A percentile compares a stretch with the other conserved stretches of the same genome.
Evolutionary conservation across 2,888 invertebrate genomes (phyloP).

Genomic region (Trachelus stipa): DNA sequence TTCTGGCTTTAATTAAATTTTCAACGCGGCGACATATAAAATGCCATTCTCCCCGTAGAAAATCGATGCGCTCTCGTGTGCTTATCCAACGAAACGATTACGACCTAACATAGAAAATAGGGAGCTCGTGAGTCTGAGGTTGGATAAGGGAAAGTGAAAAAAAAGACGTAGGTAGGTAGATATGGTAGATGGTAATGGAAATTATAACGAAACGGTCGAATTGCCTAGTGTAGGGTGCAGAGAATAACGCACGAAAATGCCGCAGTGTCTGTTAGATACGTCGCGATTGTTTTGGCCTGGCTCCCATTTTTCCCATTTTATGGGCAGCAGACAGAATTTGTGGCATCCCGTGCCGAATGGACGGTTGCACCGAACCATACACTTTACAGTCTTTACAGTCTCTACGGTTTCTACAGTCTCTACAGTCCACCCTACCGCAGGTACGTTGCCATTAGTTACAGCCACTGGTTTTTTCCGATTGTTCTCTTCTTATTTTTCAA

Average conservation of each 20-base stretch:
- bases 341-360: slow-evolving; percentile 33
- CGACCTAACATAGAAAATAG: neutral
- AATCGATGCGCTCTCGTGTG: neutral
- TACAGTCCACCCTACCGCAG: slow-evolving; percentile 2
- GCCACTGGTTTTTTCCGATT: slow-evolving; percentile 30
- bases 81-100: neutral
- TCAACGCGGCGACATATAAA: neutral
- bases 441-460: slow-evolving; percentile 45
- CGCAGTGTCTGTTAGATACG: slow-evolving; percentile 41
- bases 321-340: slow-evolving; percentile 44
- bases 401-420: neutral
- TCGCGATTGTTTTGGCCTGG: slow-evolving; percentile 47
- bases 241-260: slow-evolving; percentile 38
- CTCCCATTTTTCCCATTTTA: slow-evolving; percentile 47
- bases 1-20: neutral
- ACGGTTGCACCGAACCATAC: slow-evolving; percentile 34
- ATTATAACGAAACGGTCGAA: neutral
- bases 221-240: neutral
- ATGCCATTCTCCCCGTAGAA: neutral
- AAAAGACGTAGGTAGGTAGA: neutral
- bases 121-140: neutral
- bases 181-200: neutral
- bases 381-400: slow-evolving; percentile 29
- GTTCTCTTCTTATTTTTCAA: slow-evolving; percentile 39
- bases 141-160: neutral